These are phyloP conservation scores for Drosophila bipectinata DNA, from an alignment of 1,140 invertebrate species.

Conservation along the genomic window DNA sequence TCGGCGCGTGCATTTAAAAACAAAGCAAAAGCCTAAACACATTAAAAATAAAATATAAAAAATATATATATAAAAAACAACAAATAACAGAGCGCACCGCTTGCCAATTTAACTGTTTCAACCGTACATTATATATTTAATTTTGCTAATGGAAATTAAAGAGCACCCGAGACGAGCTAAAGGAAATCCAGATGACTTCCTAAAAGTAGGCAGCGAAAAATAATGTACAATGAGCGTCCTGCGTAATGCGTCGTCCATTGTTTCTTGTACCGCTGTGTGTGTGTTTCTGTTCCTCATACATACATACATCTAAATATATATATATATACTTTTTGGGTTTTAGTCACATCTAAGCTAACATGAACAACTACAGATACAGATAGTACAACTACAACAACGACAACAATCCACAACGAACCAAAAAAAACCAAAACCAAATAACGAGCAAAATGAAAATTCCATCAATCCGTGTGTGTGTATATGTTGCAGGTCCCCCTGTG, in stretches of 20 bases:
- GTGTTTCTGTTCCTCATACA: conserved; percentile 48
- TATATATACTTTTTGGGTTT: conserved; percentile 53
- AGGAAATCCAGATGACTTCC: conserved; percentile 7
- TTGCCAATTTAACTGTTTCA: conserved; percentile 46
- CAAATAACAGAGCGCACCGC: conserved; percentile 47
- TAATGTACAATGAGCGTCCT: conserved; percentile 26
- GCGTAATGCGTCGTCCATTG: conserved; percentile 26
- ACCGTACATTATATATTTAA: conserved; percentile 64
- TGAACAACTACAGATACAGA: conserved; percentile 41
- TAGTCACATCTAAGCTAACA: conserved; percentile 36
- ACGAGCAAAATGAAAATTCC: conserved; percentile 52
- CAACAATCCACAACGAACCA: conserved; percentile 27
- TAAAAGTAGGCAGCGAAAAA: conserved; percentile 37
- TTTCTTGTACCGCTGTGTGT: conserved; percentile 51
- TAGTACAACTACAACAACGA: conserved; percentile 20
- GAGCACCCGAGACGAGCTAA: conserved; percentile 32
- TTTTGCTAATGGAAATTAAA: conserved; percentile 73
- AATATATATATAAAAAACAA: conserved; percentile 8
- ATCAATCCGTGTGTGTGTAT: conserved; percentile 83
- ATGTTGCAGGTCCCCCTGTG: conserved; percentile 96
- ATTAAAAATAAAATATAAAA: conserved; percentile 18
- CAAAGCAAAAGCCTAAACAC: conserved; percentile 62
- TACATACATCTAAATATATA: neutral
- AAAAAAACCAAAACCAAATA: conserved; percentile 36
- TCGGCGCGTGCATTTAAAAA: conserved; percentile 71